Evolutionary conservation across 1,140 invertebrate species (phyloP), one percentile per base, ranked within the genome.

Genomic region (Hyles euphorbiae): DNA sequence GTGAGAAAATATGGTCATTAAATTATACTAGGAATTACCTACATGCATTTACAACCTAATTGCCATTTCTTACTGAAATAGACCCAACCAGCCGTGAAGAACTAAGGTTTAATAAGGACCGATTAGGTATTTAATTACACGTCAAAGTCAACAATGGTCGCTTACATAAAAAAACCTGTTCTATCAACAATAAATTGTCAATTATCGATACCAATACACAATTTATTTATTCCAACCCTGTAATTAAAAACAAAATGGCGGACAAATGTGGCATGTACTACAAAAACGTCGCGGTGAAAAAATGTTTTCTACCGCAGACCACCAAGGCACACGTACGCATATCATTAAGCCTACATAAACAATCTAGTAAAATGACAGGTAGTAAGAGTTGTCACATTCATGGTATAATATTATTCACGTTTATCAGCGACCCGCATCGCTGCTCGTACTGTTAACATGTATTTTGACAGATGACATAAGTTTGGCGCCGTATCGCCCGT

Each of bases 391-490:
- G 80, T 85, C 78, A 80, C 72, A 79, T 78, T 67, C 72, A 62
- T 72, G 50, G 63, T 64, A 72, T 76, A 69, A 74, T 82, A 83
- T 78, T 76, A 84, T 80, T 83, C 72, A 72, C 70, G 65, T 61
- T 61, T 46, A 64, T 70, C 76, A 83, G 81, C 78, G 54, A 22
- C 9, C n/a, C 52, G 40, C 54, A 64, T 60, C 66, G 61, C 63
- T 70, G 62, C 53, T 61, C 66, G 63, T 72, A 74, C 82, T 86
- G 83, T 86, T 88, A 86, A 87, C 86, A 81, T 87, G 74, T 86
- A 86, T 87, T 88, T 88, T 88, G 86, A 88, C 86, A 86, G 78
- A 88, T 86, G 86, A 88, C 86, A 87, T 85, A 88, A 87, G 74
- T 87, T 86, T 78, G 74, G 71, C 68, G 74, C 78, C 76, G 61